Evolutionary conservation across 2,113 vertebrate genomes (phyloP), one percentile per base, ranked within the genome.

Genomic region (Burhinus oedicnemus): DNA sequence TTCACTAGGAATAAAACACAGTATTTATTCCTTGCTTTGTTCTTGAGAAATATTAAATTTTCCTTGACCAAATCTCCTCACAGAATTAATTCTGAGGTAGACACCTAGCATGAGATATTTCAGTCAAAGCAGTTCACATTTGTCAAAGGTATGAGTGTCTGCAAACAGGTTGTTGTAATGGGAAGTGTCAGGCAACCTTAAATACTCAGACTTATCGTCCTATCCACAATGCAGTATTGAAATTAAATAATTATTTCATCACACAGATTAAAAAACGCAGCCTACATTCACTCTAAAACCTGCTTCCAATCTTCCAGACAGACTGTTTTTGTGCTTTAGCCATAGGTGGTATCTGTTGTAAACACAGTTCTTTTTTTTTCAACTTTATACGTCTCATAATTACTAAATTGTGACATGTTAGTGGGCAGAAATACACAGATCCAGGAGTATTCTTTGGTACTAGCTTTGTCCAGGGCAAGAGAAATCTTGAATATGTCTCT

Each of bases 101-200:
- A 57, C 40, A 90, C 36, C 54, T 58, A 32, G 54, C 87, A 66
- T n/a, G 40, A 95, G 71, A 83, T 95, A 93, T 78, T 94, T 94
- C 71, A 88, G 76, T 52, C 42, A 51, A 86, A 85, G 61, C 34
- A 29, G 12, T 77, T 94, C 90, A 65, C 82, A 81, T 94, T 94
- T 97, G 36, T 90, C 87, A 94, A 65, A 86, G 36, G 42, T 58
- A 77, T 23, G 45, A 86, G 44, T 51, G 32, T 38, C 79, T 94
- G 75, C 40, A 88, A 94, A 85, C 58, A 70, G 23, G 58, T 36
- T 60, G 82, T 80, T 74, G 62, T 94, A 93, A 90, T 86, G 32
- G 75, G 25, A 90, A 90, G 58, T 94, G 93, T 90, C 93, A 96
- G 45, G 45, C 52, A 95, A n/a, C 88, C 68, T 79, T 90, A 91